Conservation (phyloP, 2,888 invertebrate species). For the Desoria tigrina region DNA sequence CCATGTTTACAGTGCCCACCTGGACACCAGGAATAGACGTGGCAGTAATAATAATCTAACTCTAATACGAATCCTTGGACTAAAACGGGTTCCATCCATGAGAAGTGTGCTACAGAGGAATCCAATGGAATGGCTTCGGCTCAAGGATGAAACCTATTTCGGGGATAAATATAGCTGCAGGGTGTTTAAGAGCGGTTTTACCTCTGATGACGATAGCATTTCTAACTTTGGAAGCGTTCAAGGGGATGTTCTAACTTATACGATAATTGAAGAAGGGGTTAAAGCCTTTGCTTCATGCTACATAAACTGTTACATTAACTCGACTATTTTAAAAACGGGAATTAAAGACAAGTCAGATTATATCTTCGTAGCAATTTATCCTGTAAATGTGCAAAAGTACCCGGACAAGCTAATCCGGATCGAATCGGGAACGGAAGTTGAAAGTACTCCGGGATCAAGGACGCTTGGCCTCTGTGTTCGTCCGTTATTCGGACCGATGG, state of each 20-base stretch:
- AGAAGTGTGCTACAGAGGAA: constrained; percentile 30
- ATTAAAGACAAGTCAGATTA: background rate
- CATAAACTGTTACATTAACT: constrained; percentile 46
- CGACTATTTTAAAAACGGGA: background rate
- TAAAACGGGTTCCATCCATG: constrained; percentile 39
- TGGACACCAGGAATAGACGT: constrained; percentile 41
- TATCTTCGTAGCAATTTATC: constrained; percentile 44
- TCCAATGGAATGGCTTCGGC: constrained; percentile 37
- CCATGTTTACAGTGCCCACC: constrained; percentile 54
- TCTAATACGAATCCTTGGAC: constrained; percentile 41
- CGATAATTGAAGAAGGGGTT: constrained; percentile 52
- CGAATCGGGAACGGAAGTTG: background rate
- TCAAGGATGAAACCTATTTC: constrained; percentile 41
- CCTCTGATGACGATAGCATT: background rate
- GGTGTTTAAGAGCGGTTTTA: constrained; percentile 40
- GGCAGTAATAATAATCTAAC: constrained; percentile 6
- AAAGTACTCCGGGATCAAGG: background rate
- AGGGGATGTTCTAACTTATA: constrained; percentile 33
- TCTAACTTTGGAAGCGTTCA: constrained; percentile 8
- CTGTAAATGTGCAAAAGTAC: constrained; percentile 34
- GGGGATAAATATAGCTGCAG: constrained; percentile 40
- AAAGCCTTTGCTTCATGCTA: constrained; percentile 47
- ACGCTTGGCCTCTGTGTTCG: constrained; percentile 53
- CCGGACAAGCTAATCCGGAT: constrained; percentile 50
- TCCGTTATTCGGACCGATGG: constrained; percentile 54